A percentile compares a stretch with the other conserved stretches of the same genome.
These are phyloP conservation scores for Holothuria scabra DNA, from an alignment of 53 echinoderm and acorn worm species.

Conservation along the genomic window DNA sequence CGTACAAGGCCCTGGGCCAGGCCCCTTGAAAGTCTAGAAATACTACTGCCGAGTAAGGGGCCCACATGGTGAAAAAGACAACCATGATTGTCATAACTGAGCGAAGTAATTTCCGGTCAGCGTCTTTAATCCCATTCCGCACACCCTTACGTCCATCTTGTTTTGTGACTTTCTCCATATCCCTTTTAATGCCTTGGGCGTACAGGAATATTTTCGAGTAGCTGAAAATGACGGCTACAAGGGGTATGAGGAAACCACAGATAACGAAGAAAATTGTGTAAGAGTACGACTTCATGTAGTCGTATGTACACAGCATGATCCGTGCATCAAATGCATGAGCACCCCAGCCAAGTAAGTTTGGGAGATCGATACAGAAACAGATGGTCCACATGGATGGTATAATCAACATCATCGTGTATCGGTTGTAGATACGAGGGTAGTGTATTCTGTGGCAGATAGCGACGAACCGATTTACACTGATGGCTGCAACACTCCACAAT, in stretches of 20 bases:
- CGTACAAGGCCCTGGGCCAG: slow-evolving; percentile 70
- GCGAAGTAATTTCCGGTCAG: slow-evolving; percentile 63
- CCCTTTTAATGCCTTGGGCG: slow-evolving; percentile 32
- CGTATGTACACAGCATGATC: slow-evolving; percentile 84
- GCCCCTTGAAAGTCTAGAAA: slow-evolving; percentile 60
- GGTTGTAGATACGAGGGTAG: slow-evolving; percentile 75
- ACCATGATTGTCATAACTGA: slow-evolving; percentile 77
- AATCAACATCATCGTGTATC: slow-evolving; percentile 66
- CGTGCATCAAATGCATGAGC: slow-evolving; percentile 73
- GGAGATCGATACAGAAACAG: slow-evolving; percentile 82
- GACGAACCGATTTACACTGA: slow-evolving; percentile 84
- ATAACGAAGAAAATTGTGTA: slow-evolving; percentile 81
- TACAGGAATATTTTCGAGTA: slow-evolving; percentile 72
- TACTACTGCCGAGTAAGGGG: slow-evolving; percentile 73
- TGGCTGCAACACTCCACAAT: slow-evolving; percentile 78
- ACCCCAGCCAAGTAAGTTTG: slow-evolving; percentile 87
- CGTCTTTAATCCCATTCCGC: slow-evolving; percentile 30
- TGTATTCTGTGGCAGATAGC: slow-evolving; percentile 72
- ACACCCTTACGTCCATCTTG: background rate
- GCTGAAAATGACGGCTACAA: slow-evolving; percentile 63
- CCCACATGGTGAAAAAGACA: slow-evolving; percentile 84
- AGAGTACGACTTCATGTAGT: slow-evolving; percentile 70
- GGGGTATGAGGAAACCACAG: slow-evolving; percentile 65
- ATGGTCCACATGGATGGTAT: slow-evolving; percentile 67
- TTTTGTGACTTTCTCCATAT: slow-evolving; percentile 22